Evolutionary conservation across 2,113 vertebrate genomes (phyloP).

Genomic region (Oncorhynchus keta): DNA sequence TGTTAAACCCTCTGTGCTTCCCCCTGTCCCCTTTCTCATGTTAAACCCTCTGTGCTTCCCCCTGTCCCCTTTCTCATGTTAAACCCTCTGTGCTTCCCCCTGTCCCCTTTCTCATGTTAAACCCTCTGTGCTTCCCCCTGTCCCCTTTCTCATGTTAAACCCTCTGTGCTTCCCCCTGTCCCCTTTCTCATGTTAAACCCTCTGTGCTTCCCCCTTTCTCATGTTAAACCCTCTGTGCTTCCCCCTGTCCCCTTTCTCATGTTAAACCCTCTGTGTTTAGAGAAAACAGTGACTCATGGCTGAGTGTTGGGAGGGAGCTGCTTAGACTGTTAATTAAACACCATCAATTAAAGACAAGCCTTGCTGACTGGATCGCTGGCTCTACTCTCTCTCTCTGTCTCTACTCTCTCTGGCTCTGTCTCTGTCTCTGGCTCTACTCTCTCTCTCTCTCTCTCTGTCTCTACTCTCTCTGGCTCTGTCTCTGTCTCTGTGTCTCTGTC

Average conservation of each 20-base stretch:
- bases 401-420: no score
- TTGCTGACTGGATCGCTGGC: slow-evolving; percentile 52
- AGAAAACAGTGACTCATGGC: slow-evolving; percentile 75
- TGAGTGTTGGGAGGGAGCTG: slow-evolving; percentile 63
- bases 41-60: slow-evolving; percentile 62
- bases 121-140: slow-evolving; percentile 49
- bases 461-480: no score
- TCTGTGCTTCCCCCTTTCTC: slow-evolving; percentile 59
- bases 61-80: no score
- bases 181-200: slow-evolving; percentile 69
- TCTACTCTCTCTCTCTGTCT: slow-evolving; percentile 40
- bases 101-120: slow-evolving; percentile 70
- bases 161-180: slow-evolving; percentile 51
- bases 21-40: no score
- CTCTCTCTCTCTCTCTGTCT: no score
- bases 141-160: slow-evolving; percentile 71
- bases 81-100: slow-evolving; percentile 58
- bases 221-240: slow-evolving; percentile 60
- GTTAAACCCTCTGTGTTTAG: slow-evolving; percentile 63
- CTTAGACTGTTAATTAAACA: slow-evolving; percentile 73
- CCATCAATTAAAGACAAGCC: slow-evolving; percentile 70
- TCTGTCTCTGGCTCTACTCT: no score
- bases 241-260: slow-evolving; percentile 67
- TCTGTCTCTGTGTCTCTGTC: no score
- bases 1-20: slow-evolving; percentile 62